phyloP scores from a whole-genome alignment of 2,888 invertebrate genomes.

The Amblyjoppa fuscipennis region DNA sequence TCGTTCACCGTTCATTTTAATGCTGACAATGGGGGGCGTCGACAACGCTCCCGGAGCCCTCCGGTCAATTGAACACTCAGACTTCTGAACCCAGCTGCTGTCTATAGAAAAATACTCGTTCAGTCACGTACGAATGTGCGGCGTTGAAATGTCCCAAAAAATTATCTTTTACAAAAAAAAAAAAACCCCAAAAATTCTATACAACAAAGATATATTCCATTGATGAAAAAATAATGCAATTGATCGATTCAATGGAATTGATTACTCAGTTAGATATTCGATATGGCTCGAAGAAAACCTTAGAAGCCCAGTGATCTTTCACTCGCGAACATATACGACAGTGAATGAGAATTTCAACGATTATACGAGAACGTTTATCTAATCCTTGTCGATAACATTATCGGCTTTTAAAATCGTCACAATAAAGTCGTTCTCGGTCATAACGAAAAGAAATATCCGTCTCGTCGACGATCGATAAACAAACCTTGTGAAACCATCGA shows the following conservation, averaged over 20 bases:
- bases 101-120: slow-evolving; percentile 27
- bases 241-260: neutral
- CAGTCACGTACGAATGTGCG: neutral
- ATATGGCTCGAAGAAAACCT: neutral
- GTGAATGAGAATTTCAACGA: neutral
- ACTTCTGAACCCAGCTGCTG: slow-evolving; percentile 7
- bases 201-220: neutral
- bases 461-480: neutral
- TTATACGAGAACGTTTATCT: neutral
- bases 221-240: neutral
- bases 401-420: neutral
- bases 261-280: neutral
- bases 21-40: neutral
- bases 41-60: slow-evolving; percentile 1
- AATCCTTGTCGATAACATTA: slow-evolving; percentile 1
- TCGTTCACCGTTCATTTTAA: slow-evolving; percentile 48
- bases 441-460: no score
- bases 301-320: neutral
- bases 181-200: neutral
- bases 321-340: neutral
- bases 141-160: neutral
- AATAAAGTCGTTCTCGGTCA: no score
- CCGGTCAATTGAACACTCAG: slow-evolving; percentile 49
- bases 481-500: neutral
- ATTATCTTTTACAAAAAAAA: neutral